Base-by-base conservation (phyloP, 2,113 vertebrate genomes). In the Phylloscopus trochilus region DNA sequence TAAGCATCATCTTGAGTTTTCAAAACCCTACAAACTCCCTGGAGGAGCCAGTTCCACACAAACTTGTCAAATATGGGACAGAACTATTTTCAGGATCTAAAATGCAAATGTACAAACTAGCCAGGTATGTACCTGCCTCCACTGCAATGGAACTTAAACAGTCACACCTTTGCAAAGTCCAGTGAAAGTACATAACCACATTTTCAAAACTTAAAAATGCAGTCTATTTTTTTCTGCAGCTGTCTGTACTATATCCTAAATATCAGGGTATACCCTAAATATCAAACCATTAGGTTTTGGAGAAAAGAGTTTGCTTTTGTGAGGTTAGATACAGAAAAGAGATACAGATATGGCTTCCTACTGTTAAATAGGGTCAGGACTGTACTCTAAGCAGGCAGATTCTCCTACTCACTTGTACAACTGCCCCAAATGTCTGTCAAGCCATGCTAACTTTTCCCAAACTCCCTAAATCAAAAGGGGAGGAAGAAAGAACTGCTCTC, bases 271-370 rank as follows among this genome's bases (percentile, higher is more conserved):
- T 46, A 64, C 31, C 44, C 24, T 30, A 37, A 53, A 76, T 11
- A 67, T 31, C 43, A 87, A 23, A 41, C 41, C 24, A 23, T 30
- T 22, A 51, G 10, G 15, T 59, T 80, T 80, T 68, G 53, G 39
- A 88, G 72, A 56, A 64, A 72, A 83, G 4, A n/a, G 10, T 28
- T 70, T 75, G n/a, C 15, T 79, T 62, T 88, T 85, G 30, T 20
- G 24, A 4, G 9, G 28, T 39, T 43, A 72, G 39, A 37, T 22
- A 21, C 5, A 44, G 47, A 66, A 55, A 18, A 35, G 13, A 66
- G 27, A 10, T 17, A 63, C 0, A 4, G 63, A 30, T 9, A 53
- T 0, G 0, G 24, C 31, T 82, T 70, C 52, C 16, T 35, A n/a
- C 43, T 23, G 43, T 28, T 13, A 62, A 39, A 41, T 7, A 59